Percentiles rank a stretch among this genome's conserved stretches.
These are phyloP conservation scores for Helogale parvula DNA, from an alignment of 2,113 vertebrate species.

Conservation along the genomic window DNA sequence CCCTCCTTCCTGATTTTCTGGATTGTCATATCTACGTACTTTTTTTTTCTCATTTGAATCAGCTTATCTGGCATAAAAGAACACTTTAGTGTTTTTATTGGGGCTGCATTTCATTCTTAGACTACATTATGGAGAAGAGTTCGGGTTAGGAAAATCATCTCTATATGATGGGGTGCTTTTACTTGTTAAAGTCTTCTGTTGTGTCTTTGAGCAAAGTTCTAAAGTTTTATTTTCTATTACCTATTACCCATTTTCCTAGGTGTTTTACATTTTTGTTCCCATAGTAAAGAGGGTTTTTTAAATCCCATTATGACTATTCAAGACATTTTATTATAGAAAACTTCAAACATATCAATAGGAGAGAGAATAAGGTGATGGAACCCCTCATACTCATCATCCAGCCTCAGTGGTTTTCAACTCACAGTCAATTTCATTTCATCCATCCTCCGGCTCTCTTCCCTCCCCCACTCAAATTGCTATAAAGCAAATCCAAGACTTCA, in stretches of 20 bases:
- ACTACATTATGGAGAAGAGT: background rate
- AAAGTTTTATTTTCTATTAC: background rate
- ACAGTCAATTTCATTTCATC: background rate
- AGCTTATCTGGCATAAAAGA: background rate
- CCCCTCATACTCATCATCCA: background rate
- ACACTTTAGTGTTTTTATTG: background rate
- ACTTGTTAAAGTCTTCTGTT: background rate
- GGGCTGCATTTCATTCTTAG: background rate
- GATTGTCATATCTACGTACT: background rate
- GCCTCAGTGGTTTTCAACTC: background rate
- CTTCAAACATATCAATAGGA: background rate
- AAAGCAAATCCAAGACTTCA: background rate
- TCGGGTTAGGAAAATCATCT: background rate
- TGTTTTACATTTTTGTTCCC: background rate
- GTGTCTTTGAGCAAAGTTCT: background rate
- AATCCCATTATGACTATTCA: constrained; percentile 16
- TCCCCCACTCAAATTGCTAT: background rate
- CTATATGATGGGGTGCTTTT: background rate
- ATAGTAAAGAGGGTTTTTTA: background rate
- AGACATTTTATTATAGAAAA: constrained; percentile 2
- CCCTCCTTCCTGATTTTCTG: background rate
- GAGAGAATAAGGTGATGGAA: background rate
- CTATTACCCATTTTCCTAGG: background rate
- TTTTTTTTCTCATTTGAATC: background rate
- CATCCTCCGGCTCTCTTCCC: background rate